Base-by-base conservation (phyloP, 1,140 invertebrate species). In the Bilobella aurantiaca region DNA sequence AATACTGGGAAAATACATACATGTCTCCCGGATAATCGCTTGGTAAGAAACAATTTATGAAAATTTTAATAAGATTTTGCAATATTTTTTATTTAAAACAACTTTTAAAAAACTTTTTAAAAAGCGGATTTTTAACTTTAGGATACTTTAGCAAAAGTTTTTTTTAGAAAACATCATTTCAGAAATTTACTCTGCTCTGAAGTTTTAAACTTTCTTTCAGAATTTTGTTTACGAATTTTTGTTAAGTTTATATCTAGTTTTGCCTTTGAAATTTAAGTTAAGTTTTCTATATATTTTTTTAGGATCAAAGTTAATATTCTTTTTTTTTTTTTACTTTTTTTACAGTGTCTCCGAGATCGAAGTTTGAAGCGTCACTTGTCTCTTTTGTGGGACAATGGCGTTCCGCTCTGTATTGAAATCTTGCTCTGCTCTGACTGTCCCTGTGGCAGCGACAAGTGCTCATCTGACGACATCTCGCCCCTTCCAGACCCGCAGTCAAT, bases 381-480 rank as follows among this genome's bases (percentile, higher is more conserved):
- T 16, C 74, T 80, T 25, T 74, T 86, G 65, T 85, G 82, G 79
- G 77, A 78, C 57, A 84, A 84, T 73, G 77, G 75, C 69, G 82
- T 82, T 73, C 85, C 83, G 21, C 78, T 88, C 66, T 86, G 84
- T 74, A 80, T 89, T n/a, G 87, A 89, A 75, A 86, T 89, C 46
- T 75, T 88, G 56, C 77, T 89, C 37, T 85, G 83, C 70, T 83
- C 85, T 59, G 80, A 83, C 65, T 88, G 87, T 77, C 74, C 79
- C 1, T 87, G 87, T 73, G 83, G 79, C 58, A 74, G 75, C n/a
- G 74, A 77, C 34, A 72, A 77, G 32, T 77, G 79, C 18, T 75
- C 76, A 3, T 74, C 76, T 23, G 73, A 75, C n/a, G 77, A 83
- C 58, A 75, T 79, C 32, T 77, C 79, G 37, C 81, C 79, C 62